phyloP scores from a whole-genome alignment of 2,888 invertebrate genomes.

The Nudaria mundana region DNA sequence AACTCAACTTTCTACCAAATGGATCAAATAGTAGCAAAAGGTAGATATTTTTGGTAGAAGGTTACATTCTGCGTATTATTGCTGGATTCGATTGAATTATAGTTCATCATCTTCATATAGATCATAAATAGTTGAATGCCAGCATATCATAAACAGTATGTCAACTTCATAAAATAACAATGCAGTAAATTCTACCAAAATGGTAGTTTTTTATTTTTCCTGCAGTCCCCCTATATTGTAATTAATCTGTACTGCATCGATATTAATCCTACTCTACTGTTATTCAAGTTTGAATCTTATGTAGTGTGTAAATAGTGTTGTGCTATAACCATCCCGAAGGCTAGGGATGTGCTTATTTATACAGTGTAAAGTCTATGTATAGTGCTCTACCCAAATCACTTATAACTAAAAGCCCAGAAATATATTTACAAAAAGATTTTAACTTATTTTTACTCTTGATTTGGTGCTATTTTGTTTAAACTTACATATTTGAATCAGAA shows the following conservation, averaged over 20 bases:
- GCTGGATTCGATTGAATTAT: too few relatives aligned
- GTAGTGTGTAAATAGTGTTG: slow-evolving; percentile 19
- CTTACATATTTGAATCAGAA: too few relatives aligned
- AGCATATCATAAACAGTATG: too few relatives aligned
- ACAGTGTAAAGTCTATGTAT: slow-evolving; percentile 22
- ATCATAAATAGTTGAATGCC: too few relatives aligned
- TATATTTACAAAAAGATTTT: slow-evolving; percentile 27
- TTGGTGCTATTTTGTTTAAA: too few relatives aligned
- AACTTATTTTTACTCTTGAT: too few relatives aligned
- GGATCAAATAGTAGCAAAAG: slow-evolving; percentile 2
- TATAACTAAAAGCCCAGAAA: slow-evolving; percentile 14
- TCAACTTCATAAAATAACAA: slow-evolving; percentile 24
- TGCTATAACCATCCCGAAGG: slow-evolving; percentile 34
- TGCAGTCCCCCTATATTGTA: too few relatives aligned
- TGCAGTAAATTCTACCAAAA: slow-evolving; percentile 27
- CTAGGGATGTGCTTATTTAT: slow-evolving; percentile 32
- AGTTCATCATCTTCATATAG: too few relatives aligned
- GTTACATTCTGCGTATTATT: slow-evolving; percentile 1
- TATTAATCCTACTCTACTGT: slow-evolving; percentile 29
- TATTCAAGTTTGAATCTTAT: slow-evolving; percentile 11
- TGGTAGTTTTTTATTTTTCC: slow-evolving; percentile 4
- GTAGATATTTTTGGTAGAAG: neutral
- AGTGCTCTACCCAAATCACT: slow-evolving; percentile 25
- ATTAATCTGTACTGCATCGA: slow-evolving; percentile 39
- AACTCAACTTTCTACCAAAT: too few relatives aligned